These are phyloP conservation scores for Cyprinella venusta DNA, from an alignment of 2,797 vertebrate genomes.

Conservation along the genomic window DNA sequence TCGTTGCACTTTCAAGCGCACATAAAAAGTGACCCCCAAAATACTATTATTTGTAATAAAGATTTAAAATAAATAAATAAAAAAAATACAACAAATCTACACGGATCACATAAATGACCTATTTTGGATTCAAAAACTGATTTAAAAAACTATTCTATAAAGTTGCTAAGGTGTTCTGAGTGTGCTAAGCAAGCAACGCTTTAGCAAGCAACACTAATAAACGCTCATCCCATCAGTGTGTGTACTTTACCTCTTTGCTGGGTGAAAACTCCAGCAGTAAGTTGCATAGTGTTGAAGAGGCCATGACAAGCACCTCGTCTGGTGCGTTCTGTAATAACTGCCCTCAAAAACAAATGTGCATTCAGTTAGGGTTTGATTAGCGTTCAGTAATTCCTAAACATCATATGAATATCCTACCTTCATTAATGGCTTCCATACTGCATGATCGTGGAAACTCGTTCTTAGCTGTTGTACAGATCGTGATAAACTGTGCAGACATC, in stretches of 20 bases:
- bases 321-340: conserved; percentile 98
- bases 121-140: background rate
- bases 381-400: background rate
- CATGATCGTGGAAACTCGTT: conserved; percentile 98
- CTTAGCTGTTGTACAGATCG: conserved; percentile 98
- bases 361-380: background rate
- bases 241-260: conserved; percentile 92
- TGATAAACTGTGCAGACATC: conserved; percentile 96
- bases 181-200: background rate
- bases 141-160: background rate
- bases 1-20: background rate
- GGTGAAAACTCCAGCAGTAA: conserved; percentile 98
- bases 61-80: background rate
- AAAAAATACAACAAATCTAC: too few relatives aligned
- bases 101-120: background rate
- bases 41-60: too few relatives aligned
- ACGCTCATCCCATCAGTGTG: background rate
- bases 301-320: conserved; percentile 97
- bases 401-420: conserved; percentile 78
- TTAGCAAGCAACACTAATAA: background rate
- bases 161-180: background rate
- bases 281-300: conserved; percentile 98
- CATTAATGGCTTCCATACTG: conserved; percentile 99
- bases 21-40: background rate
- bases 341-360: conserved; percentile 49